These are phyloP conservation scores for Sebastiscus albofasciatus DNA, from an alignment of 2,797 vertebrate species.

Conservation along the genomic window DNA sequence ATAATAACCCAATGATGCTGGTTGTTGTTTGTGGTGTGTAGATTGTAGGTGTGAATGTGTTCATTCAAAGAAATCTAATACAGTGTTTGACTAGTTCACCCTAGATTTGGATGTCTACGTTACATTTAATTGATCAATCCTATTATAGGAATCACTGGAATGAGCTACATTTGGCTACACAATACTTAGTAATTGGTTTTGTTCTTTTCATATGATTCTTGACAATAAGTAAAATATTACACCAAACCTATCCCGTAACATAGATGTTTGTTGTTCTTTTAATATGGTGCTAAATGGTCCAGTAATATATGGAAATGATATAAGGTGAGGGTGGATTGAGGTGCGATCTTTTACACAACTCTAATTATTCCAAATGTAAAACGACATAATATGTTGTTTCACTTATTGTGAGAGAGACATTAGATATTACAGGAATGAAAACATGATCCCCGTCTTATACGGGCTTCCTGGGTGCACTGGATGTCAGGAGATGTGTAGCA, in stretches of 20 bases:
- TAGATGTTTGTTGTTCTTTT: background rate
- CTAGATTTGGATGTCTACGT: background rate
- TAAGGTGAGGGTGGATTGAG: fast-evolving
- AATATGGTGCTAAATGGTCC: background rate
- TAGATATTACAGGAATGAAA: background rate
- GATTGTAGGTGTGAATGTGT: background rate
- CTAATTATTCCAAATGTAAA: background rate
- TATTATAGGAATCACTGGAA: background rate
- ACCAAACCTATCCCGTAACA: background rate
- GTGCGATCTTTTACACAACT: background rate
- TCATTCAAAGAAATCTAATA: background rate
- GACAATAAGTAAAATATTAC: background rate
- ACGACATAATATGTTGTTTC: background rate
- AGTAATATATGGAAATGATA: background rate
- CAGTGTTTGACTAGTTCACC: background rate
- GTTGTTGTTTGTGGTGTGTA: background rate
- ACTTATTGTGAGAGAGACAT: background rate
- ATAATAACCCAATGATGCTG: background rate
- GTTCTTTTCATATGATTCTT: background rate
- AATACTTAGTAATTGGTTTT: background rate
- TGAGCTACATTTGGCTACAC: background rate
- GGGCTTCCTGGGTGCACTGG: background rate
- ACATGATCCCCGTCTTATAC: background rate
- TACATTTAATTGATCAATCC: background rate
- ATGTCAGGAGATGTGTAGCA: background rate